These are phyloP conservation scores for Calameuta pallipes DNA, from an alignment of 2,888 invertebrate species.

Conservation along the genomic window DNA sequence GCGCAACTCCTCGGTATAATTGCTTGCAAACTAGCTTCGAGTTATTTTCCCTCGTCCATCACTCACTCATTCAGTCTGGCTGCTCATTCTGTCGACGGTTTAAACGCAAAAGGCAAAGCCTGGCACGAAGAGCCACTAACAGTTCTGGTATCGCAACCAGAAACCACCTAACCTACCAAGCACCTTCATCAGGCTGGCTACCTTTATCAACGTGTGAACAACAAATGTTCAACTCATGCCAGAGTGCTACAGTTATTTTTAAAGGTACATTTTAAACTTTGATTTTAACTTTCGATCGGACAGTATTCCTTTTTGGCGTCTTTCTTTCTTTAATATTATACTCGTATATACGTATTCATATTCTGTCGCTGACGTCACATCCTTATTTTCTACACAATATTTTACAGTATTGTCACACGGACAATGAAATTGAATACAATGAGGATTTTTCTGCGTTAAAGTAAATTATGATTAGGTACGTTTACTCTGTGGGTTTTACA, in stretches of 20 bases:
- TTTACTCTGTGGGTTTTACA: not conserved
- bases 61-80: slow-evolving; percentile 51
- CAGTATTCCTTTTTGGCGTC: not conserved
- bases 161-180: not conserved
- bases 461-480: not conserved
- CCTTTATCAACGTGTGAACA: not conserved
- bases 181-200: not conserved
- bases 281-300: not conserved
- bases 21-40: slow-evolving; percentile 32
- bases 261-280: not conserved
- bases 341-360: too few relatives aligned
- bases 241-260: not conserved
- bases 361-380: not conserved
- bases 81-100: slow-evolving; percentile 53
- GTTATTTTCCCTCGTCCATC: slow-evolving; percentile 53
- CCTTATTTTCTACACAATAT: not conserved
- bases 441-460: not conserved
- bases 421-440: not conserved
- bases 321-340: not conserved
- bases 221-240: not conserved
- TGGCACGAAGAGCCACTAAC: slow-evolving; percentile 50
- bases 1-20: slow-evolving; percentile 34
- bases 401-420: not conserved
- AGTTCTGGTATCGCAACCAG: not conserved
- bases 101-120: slow-evolving; percentile 47